phyloP scores from a whole-genome alignment of 2,888 invertebrate species.

The Cosmia pyralina region DNA sequence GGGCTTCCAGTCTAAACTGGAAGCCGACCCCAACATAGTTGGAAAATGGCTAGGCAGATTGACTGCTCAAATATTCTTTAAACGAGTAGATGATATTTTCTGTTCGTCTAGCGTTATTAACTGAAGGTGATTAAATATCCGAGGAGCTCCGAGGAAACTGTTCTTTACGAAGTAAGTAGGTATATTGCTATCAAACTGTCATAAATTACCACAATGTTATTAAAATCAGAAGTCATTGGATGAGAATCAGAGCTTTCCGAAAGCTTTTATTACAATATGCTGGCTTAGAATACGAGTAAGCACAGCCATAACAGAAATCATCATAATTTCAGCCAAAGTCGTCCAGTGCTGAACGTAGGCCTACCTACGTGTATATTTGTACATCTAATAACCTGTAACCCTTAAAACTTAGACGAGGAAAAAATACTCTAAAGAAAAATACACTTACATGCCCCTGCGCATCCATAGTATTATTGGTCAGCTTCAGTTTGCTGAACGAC shows the following conservation, averaged over 20 bases:
- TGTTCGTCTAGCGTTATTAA: not conserved
- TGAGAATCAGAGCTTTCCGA: not conserved
- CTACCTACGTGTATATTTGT: not conserved
- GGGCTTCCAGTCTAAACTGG: no score
- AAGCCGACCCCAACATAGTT: no score
- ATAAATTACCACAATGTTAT: not conserved
- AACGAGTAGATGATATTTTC: not conserved
- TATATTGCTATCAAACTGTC: not conserved
- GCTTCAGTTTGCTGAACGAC: constrained; percentile 95
- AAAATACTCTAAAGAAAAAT: not conserved
- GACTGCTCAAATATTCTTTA: not conserved
- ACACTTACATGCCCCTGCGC: constrained; percentile 94
- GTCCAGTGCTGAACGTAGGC: not conserved
- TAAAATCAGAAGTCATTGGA: not conserved
- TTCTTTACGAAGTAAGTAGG: not conserved
- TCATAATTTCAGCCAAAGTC: not conserved
- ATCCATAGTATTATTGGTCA: constrained; percentile 96
- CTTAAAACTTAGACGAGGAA: not conserved
- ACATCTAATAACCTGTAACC: not conserved
- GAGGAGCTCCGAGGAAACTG: not conserved
- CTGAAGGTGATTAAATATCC: not conserved
- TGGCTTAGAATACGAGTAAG: not conserved
- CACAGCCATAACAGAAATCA: not conserved
- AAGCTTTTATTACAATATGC: not conserved
- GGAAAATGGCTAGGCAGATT: no score